phyloP scores from a whole-genome alignment of 2,113 vertebrate species.

The Procavia capensis region DNA sequence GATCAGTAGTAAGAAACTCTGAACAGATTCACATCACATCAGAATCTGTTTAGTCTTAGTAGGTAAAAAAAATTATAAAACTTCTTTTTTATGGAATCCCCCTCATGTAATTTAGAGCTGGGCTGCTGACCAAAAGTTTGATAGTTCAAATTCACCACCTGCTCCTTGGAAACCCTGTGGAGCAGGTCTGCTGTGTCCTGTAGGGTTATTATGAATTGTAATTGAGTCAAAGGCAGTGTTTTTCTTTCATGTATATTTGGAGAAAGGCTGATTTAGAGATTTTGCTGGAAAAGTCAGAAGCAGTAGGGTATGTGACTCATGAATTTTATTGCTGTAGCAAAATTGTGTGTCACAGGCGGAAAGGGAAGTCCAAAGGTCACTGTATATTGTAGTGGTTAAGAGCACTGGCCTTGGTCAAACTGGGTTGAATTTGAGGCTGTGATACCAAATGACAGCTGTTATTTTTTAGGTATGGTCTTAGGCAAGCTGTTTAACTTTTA shows the following conservation, averaged over 20 bases:
- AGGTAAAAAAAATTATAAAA: not conserved
- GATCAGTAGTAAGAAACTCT: conserved; percentile 9
- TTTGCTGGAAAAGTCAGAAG: conserved; percentile 8
- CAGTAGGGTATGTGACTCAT: not conserved
- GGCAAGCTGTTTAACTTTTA: not conserved
- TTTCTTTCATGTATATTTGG: conserved; percentile 15
- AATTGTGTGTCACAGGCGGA: not conserved
- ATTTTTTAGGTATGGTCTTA: not conserved
- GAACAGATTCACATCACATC: conserved; percentile 6
- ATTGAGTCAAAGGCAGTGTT: too few species aligned
- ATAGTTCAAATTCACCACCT: too few species aligned
- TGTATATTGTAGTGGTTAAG: not conserved
- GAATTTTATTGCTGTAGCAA: conserved; percentile 1
- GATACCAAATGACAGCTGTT: not conserved
- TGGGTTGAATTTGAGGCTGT: not conserved
- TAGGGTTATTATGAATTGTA: too few species aligned
- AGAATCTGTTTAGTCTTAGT: conserved; percentile 12
- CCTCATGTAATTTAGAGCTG: not conserved
- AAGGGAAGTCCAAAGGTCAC: not conserved
- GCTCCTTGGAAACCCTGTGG: too few species aligned
- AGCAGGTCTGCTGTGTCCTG: too few species aligned
- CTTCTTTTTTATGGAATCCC: not conserved
- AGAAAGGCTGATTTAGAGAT: not conserved
- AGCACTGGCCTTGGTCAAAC: not conserved
- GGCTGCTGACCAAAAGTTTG: not conserved